Percentiles rank a stretch among this genome's conserved stretches.
phyloP scores from a whole-genome alignment of 2,888 invertebrate species.

The Dinocampus coccinellae region DNA sequence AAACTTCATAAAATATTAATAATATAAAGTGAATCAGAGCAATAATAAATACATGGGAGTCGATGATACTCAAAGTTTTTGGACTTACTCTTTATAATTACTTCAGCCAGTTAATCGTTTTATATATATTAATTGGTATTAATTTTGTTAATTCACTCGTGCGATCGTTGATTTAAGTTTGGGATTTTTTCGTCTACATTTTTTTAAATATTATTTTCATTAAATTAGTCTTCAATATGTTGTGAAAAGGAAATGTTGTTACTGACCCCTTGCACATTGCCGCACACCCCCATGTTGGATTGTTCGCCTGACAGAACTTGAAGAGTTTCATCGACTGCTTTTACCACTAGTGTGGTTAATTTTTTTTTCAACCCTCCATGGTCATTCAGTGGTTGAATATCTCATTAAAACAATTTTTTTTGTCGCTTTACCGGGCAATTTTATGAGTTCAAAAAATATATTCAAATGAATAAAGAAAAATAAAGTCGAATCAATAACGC shows the following conservation, averaged over 20 bases:
- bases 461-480: slow-evolving; percentile 14
- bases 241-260: slow-evolving; percentile 16
- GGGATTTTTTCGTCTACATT: neutral
- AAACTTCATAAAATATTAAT: slow-evolving; percentile 16
- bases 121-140: slow-evolving; percentile 65
- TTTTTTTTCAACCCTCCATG: slow-evolving; percentile 38
- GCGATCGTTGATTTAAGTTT: slow-evolving; percentile 15
- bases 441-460: slow-evolving; percentile 15
- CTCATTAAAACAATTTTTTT: slow-evolving; percentile 13
- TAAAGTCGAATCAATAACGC: slow-evolving; percentile 58
- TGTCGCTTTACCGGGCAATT: neutral
- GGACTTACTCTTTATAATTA: no score
- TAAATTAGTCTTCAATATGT: slow-evolving; percentile 39
- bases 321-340: slow-evolving; percentile 40
- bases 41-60: slow-evolving; percentile 13
- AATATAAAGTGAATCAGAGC: slow-evolving; percentile 10
- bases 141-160: slow-evolving; percentile 51
- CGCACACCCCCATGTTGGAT: slow-evolving; percentile 25
- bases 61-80: slow-evolving; percentile 16
- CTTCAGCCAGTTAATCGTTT: no score
- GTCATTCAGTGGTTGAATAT: slow-evolving; percentile 39
- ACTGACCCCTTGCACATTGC: slow-evolving; percentile 34
- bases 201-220: slow-evolving; percentile 35
- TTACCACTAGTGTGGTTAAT: slow-evolving; percentile 36
- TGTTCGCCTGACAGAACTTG: slow-evolving; percentile 42